phyloP scores from a whole-genome alignment of 2,888 invertebrate genomes.

The Andrena flavipes region DNA sequence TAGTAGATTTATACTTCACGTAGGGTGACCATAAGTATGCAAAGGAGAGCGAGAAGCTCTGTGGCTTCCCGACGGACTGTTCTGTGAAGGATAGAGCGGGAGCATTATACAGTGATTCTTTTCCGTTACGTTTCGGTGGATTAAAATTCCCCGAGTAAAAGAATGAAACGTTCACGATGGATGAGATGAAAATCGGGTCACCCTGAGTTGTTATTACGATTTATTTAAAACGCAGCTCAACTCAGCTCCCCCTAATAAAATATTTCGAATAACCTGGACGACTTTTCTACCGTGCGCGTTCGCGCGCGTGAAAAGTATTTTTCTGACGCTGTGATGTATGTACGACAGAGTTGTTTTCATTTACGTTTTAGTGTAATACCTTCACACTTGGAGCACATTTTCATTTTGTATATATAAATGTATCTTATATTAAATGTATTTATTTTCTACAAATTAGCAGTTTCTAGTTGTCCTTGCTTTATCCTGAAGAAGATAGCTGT shows the following conservation, averaged over 20 bases:
- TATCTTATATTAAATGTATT: constrained; percentile 69
- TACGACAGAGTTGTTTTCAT: constrained; percentile 24
- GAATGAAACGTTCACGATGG: neutral
- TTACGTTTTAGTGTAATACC: constrained; percentile 40
- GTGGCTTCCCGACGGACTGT: neutral
- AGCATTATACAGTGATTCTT: constrained; percentile 4
- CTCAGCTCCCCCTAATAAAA: neutral
- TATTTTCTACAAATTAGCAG: constrained; percentile 62
- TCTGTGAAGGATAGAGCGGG: neutral
- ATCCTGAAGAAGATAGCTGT: neutral
- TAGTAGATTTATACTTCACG: constrained; percentile 46
- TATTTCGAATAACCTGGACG: neutral
- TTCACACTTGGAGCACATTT: constrained; percentile 43
- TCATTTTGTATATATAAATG: constrained; percentile 66
- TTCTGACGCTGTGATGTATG: constrained; percentile 34
- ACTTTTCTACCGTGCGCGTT: neutral
- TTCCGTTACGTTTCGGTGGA: neutral
- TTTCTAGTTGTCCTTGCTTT: constrained; percentile 9
- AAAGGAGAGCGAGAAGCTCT: neutral
- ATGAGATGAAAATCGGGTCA: constrained; percentile 19
- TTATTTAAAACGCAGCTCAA: neutral
- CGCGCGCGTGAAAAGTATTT: constrained; percentile 7
- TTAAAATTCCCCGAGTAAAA: neutral
- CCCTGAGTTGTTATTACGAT: constrained; percentile 31
- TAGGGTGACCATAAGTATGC: constrained; percentile 17